A percentile compares a stretch with the other conserved stretches of the same genome.
phyloP scores from a whole-genome alignment of 2,797 vertebrate species.

The Rhinella marina region DNA sequence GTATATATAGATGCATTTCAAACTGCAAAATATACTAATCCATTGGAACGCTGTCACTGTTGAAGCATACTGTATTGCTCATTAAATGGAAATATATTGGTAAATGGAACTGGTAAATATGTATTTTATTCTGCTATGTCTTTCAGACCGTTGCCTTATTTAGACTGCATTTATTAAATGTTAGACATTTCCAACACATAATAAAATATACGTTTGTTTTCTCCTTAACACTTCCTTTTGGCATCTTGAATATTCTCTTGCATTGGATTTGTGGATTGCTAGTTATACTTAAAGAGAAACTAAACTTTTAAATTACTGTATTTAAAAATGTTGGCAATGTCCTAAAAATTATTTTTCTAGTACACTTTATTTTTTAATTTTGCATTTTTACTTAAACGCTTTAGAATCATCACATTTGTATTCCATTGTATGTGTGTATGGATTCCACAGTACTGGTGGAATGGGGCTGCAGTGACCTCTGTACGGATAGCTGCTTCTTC shows the following conservation, averaged over 20 bases:
- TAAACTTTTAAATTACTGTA: too few species aligned
- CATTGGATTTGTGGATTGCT: too few species aligned
- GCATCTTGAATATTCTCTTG: not conserved
- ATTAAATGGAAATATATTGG: conserved; percentile 39
- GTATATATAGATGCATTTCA: conserved; percentile 11
- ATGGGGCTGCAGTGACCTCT: too few species aligned
- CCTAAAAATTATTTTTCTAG: too few species aligned
- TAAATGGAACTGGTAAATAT: conserved; percentile 21
- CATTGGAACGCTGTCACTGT: conserved; percentile 1
- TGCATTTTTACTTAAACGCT: too few species aligned
- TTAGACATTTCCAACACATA: not conserved
- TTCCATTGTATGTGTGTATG: too few species aligned
- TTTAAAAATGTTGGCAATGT: too few species aligned
- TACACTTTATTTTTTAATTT: too few species aligned
- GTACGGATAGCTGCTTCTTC: too few species aligned
- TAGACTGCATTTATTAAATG: conserved; percentile 7
- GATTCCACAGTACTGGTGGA: too few species aligned
- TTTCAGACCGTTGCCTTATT: conserved; percentile 8
- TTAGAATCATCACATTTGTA: too few species aligned
- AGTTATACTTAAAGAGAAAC: too few species aligned
- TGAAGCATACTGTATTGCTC: not conserved
- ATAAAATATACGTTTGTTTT: not conserved
- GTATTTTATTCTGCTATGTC: conserved; percentile 5
- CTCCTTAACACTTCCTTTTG: not conserved
- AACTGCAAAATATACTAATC: conserved; percentile 13